Base-by-base conservation (phyloP, 2,113 vertebrate genomes). In the Siphamia tubifer region DNA sequence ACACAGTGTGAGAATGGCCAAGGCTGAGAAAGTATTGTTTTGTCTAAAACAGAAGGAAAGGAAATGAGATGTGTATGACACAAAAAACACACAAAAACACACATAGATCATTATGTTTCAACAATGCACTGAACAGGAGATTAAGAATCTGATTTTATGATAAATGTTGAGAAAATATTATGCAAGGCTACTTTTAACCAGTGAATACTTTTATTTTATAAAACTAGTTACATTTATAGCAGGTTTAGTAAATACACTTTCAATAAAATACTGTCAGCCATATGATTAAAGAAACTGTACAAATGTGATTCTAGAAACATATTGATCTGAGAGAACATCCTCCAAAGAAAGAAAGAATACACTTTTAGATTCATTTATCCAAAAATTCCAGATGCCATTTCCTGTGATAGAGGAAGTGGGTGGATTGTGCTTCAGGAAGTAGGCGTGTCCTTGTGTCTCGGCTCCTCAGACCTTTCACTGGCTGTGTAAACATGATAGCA, bases 191-290 rank as follows among this genome's bases (percentile, higher is more conserved):
- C 3, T 36, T 8, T 56, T 64, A 17, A 83, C 70, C 49, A 39
- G 57, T 68, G 76, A 71, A 56, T 86, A 57, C 45, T 35, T 92
- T 89, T 84, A 82, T 91, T 93, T 86, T 86, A 90, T 84, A 91
- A 91, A 93, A 91, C 86, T 90, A 91, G 65, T 86, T 73, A 83
- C 63, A 90, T 84, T 86, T 83, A 87, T 67, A 42, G 66, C 55
- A 79, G 20, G 55, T 74, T 85, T 55, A 80, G 67, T 89, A 65
- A 30, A 78, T 76, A 67, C 17, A 21, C 12, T 57, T 73, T 77
- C 36, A 60, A 76, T 73, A 81, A 83, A 83, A 86, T 87, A 83
- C 51, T 58, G 69, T 74, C 51, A 67, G 66, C 68, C 81, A 68
- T 47, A 62, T 31, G 52, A 35, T 53, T 61, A 73, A 57, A 66